phyloP scores from a whole-genome alignment of 1,140 invertebrate species.

The Tetramorium simillimum region DNA sequence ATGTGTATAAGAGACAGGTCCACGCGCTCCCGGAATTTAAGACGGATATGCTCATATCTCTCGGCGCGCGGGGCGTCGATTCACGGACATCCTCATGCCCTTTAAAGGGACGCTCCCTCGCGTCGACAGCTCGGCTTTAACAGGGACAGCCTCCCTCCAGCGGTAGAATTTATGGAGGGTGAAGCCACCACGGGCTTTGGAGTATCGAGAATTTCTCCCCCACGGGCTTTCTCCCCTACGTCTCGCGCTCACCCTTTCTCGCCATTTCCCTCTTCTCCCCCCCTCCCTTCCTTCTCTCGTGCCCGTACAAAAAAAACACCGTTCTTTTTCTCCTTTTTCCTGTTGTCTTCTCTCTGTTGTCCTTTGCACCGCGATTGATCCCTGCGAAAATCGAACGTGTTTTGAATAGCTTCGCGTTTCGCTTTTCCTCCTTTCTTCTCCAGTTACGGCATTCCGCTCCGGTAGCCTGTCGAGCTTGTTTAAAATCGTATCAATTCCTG shows the following conservation, averaged over 20 bases:
- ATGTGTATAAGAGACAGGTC: too few relatives aligned
- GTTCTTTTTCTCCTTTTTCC: background rate
- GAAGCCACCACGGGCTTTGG: conserved; percentile 53
- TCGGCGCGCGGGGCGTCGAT: background rate
- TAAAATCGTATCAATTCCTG: background rate
- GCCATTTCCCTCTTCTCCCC: background rate
- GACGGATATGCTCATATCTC: conserved; percentile 69
- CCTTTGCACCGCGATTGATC: background rate
- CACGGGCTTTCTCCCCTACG: conserved; percentile 23
- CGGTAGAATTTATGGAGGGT: conserved; percentile 66
- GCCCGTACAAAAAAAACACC: background rate
- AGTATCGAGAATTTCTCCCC: conserved; percentile 43
- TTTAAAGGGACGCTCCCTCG: conserved; percentile 62
- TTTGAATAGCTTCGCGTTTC: conserved; percentile 8
- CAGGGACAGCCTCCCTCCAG: conserved; percentile 32
- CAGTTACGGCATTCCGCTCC: background rate
- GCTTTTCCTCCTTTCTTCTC: background rate
- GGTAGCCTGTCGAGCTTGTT: background rate
- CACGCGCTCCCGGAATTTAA: conserved; percentile 56
- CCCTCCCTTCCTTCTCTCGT: background rate
- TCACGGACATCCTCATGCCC: conserved; percentile 35
- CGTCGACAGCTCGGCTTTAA: conserved; percentile 65
- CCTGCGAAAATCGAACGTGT: conserved; percentile 14
- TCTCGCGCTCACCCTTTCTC: background rate
- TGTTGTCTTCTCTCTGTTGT: background rate